Evolutionary conservation across 2,113 vertebrate genomes (phyloP).

Genomic region (Numida meleagris): DNA sequence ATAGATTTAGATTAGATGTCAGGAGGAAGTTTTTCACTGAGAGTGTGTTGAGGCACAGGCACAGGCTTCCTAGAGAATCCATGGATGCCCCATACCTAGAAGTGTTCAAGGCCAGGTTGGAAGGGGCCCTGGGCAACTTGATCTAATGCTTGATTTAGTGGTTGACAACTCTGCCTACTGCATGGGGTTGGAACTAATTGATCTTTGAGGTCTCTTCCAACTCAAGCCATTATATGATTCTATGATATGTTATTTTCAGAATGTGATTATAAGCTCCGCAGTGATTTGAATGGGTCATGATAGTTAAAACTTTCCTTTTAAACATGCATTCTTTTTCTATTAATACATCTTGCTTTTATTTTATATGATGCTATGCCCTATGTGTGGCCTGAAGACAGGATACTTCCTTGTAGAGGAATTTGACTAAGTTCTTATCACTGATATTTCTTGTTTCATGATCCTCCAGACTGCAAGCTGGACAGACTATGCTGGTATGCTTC

Average conservation of each 20-base stretch:
- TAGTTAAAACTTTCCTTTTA: neutral
- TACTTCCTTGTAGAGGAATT: neutral
- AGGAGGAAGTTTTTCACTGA: too few species aligned
- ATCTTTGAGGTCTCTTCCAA: too few species aligned
- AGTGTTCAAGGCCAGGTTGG: too few species aligned
- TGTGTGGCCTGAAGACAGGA: neutral
- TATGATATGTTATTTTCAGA: neutral
- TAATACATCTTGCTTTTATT: neutral
- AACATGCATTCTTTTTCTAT: neutral
- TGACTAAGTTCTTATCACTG: neutral
- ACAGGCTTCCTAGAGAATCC: too few species aligned
- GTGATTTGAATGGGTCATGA: neutral
- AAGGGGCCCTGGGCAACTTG: too few species aligned
- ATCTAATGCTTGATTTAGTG: too few species aligned
- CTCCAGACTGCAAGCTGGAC: neutral
- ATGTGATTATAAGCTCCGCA: neutral
- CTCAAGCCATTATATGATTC: too few species aligned
- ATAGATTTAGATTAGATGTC: too few species aligned
- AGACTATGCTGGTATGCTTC: neutral
- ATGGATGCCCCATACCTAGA: too few species aligned
- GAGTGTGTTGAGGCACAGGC: too few species aligned
- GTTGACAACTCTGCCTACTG: too few species aligned
- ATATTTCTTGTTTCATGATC: neutral
- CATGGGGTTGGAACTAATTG: too few species aligned
- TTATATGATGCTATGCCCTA: neutral